These are phyloP conservation scores for Genyomyrus donnyi DNA, from an alignment of 2,113 vertebrate species.

Conservation along the genomic window DNA sequence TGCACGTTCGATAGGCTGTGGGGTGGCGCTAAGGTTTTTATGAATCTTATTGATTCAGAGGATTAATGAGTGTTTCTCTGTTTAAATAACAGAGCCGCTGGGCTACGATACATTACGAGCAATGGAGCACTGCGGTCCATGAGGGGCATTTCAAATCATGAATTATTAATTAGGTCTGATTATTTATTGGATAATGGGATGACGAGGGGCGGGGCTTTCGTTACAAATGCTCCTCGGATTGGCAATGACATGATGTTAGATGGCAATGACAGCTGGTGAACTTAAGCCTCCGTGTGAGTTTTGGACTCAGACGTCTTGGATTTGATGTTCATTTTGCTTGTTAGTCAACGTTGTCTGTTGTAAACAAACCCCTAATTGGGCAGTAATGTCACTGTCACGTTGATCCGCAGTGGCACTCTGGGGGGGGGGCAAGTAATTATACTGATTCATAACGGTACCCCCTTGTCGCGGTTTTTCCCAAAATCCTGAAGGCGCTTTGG, in stretches of 20 bases:
- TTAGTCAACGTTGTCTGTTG: background rate
- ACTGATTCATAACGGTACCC: background rate
- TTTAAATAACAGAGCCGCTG: background rate
- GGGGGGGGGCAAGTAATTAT: background rate
- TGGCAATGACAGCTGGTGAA: background rate
- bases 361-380: background rate
- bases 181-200: background rate
- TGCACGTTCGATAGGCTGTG: background rate
- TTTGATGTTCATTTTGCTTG: background rate
- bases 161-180: background rate
- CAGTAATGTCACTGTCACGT: background rate
- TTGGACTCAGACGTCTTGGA: background rate
- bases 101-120: background rate
- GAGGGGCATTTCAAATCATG: background rate
- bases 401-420: background rate
- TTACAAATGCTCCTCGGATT: background rate
- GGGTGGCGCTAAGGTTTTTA: background rate
- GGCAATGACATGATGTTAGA: background rate
- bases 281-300: background rate
- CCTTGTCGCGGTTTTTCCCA: background rate
- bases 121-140: background rate
- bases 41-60: background rate
- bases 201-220: background rate
- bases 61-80: background rate
- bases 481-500: background rate